Evolutionary conservation across 2,888 invertebrate species (phyloP).

Genomic region (Tenthredo livida): DNA sequence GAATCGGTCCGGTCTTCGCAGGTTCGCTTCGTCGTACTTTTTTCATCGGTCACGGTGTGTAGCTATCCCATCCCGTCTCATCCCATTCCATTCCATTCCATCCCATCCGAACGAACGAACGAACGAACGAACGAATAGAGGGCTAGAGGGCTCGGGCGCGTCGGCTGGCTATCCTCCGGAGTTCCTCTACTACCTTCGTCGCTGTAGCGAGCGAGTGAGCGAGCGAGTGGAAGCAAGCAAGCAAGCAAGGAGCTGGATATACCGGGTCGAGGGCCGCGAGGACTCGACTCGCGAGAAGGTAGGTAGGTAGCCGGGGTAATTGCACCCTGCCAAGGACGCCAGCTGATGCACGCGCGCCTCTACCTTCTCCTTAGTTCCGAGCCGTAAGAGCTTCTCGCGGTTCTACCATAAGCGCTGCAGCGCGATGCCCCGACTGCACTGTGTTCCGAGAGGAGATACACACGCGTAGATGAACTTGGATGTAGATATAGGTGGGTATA

Average conservation of each 20-base stretch:
- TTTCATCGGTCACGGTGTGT: conserved; percentile 56
- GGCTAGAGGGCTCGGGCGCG: conserved; percentile 36
- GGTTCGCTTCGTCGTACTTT: conserved; percentile 54
- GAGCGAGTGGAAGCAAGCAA: too few relatives aligned
- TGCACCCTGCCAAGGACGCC: conserved; percentile 78
- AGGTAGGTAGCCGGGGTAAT: conserved; percentile 72
- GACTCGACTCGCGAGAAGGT: conserved; percentile 16
- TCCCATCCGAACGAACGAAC: too few relatives aligned
- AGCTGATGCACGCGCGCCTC: conserved; percentile 72
- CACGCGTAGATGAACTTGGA: background rate
- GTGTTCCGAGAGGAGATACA: background rate
- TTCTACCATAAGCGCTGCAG: background rate
- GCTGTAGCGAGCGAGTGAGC: background rate
- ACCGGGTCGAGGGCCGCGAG: conserved; percentile 46
- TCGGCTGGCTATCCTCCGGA: conserved; percentile 13
- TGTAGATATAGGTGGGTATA: background rate
- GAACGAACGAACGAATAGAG: conserved; percentile 42
- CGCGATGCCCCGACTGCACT: background rate
- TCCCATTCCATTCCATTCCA: conserved; percentile 18
- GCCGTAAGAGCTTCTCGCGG: background rate
- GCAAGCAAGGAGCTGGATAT: background rate
- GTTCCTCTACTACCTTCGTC: background rate
- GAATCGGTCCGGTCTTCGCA: conserved; percentile 29
- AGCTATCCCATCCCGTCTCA: conserved; percentile 31
- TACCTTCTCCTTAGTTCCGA: conserved; percentile 14